These are phyloP conservation scores for Globia sparganii DNA, from an alignment of 2,888 invertebrate species.

Conservation along the genomic window DNA sequence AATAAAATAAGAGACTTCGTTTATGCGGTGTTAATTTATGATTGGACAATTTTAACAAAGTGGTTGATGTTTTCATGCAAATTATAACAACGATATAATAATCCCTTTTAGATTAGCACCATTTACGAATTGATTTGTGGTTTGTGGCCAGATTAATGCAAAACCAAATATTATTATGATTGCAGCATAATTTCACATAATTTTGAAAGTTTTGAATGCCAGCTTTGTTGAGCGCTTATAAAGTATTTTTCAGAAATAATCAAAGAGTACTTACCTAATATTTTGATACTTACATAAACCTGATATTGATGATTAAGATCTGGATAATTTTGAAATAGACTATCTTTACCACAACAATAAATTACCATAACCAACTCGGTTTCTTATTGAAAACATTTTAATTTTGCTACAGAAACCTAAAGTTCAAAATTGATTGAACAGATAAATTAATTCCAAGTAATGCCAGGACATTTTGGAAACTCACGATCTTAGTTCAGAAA, in stretches of 20 bases:
- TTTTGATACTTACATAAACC: neutral
- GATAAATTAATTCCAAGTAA: constrained; percentile 44
- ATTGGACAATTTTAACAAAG: neutral
- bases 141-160: neutral
- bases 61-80: neutral
- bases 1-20: neutral
- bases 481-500: constrained; percentile 49
- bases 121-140: neutral
- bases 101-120: neutral
- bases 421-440: constrained; percentile 39
- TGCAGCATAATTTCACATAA: constrained; percentile 1
- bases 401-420: neutral
- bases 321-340: neutral
- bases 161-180: neutral
- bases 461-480: constrained; percentile 23
- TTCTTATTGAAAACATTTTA: neutral
- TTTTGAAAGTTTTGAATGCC: neutral
- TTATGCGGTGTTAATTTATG: neutral
- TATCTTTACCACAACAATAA: constrained; percentile 3
- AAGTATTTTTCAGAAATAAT: neutral
- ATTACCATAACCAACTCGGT: neutral
- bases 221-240: neutral
- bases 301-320: no score
- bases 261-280: neutral
- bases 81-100: neutral